These are phyloP conservation scores for Agrotis exclamationis DNA, from an alignment of 2,888 invertebrate genomes.

Conservation along the genomic window DNA sequence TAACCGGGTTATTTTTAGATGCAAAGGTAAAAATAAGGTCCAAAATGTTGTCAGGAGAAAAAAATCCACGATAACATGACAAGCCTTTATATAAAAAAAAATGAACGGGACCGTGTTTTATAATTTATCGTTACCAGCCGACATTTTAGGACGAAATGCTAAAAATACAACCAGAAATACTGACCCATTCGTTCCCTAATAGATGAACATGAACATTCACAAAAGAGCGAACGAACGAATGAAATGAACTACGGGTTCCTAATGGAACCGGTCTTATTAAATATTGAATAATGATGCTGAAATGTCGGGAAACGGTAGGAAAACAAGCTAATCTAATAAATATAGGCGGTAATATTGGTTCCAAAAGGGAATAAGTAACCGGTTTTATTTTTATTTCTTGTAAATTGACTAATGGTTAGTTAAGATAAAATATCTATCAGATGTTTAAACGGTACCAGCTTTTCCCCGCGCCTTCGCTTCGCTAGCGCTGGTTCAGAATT, in stretches of 20 bases:
- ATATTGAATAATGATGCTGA: conserved; percentile 67
- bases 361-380: too few relatives aligned
- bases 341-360: neutral
- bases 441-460: too few relatives aligned
- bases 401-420: neutral
- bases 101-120: conserved; percentile 58
- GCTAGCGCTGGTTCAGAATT: too few relatives aligned
- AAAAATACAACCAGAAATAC: conserved; percentile 58
- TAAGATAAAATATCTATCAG: too few relatives aligned
- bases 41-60: conserved; percentile 49
- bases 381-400: neutral
- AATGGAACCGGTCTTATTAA: conserved; percentile 62
- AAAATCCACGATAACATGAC: conserved; percentile 48
- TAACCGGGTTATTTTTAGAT: conserved; percentile 45
- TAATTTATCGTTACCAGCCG: conserved; percentile 54
- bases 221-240: conserved; percentile 48
- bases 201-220: conserved; percentile 61
- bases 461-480: too few relatives aligned
- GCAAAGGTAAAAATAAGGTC: conserved; percentile 39
- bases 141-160: conserved; percentile 58
- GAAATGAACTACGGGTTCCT: conserved; percentile 49
- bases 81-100: conserved; percentile 63
- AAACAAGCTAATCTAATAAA: conserved; percentile 45
- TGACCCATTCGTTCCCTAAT: conserved; percentile 46
- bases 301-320: conserved; percentile 10